Evolutionary conservation across 2,797 vertebrate genomes (phyloP).

Genomic region (Macropus fuliginosus): DNA sequence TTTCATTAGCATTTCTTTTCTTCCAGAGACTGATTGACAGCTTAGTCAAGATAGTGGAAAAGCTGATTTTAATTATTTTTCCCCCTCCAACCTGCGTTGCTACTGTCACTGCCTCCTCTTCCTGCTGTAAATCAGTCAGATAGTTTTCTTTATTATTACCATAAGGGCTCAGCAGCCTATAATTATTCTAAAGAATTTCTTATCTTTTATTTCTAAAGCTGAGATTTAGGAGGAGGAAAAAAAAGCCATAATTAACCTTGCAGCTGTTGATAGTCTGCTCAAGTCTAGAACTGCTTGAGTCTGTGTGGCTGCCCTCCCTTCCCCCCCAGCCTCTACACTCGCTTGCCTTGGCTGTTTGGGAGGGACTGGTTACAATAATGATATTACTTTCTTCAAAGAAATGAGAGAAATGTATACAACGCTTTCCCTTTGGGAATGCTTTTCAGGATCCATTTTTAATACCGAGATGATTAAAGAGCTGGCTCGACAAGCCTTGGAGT

Average conservation of each 20-base stretch:
- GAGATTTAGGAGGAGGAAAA: constrained; percentile 80
- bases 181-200: constrained; percentile 92
- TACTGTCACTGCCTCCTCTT: constrained; percentile 87
- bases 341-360: background rate
- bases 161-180: constrained; percentile 90
- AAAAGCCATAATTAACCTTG: constrained; percentile 82
- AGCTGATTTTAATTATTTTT: constrained; percentile 94
- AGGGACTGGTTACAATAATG: constrained; percentile 61
- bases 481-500: background rate
- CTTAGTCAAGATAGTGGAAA: constrained; percentile 88
- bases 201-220: constrained; percentile 94
- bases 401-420: constrained; percentile 40
- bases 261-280: constrained; percentile 80
- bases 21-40: constrained; percentile 92
- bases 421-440: constrained; percentile 59
- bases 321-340: background rate
- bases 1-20: constrained; percentile 97
- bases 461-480: constrained; percentile 55
- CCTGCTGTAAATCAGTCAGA: constrained; percentile 91
- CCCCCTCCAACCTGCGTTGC: constrained; percentile 85
- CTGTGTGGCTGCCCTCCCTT: background rate
- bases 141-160: constrained; percentile 90
- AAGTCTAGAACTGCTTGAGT: constrained; percentile 64
- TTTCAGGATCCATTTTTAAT: constrained; percentile 72
- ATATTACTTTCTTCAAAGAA: constrained; percentile 66